Percentiles rank a stretch among this genome's conserved stretches.
Evolutionary conservation across 2,797 vertebrate genomes (phyloP).

Genomic region (Dallia pectoralis): DNA sequence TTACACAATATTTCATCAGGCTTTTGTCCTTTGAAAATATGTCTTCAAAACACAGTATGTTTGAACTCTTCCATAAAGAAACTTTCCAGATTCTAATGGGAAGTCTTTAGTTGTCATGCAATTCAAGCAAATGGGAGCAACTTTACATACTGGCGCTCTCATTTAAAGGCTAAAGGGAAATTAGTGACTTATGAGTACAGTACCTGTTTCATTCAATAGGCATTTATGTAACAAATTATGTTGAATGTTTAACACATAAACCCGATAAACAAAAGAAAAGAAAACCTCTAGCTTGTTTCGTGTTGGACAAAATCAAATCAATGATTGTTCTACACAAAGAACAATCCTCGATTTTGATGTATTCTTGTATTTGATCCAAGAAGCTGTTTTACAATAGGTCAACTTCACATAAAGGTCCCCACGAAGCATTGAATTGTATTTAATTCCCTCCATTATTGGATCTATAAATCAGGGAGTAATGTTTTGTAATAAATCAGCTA

Average conservation of each 20-base stretch:
- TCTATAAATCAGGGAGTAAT: conserved; percentile 1
- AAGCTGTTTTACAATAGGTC: not conserved
- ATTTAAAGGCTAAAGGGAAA: not conserved
- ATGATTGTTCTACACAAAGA: not conserved
- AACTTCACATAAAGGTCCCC: not conserved
- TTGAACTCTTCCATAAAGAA: not conserved
- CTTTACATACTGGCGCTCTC: not conserved
- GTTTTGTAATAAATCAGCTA: not conserved
- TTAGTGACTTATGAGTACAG: not conserved
- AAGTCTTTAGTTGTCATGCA: no score
- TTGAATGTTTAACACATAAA: not conserved
- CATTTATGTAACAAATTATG: not conserved
- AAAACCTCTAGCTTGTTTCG: not conserved
- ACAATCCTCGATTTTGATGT: not conserved
- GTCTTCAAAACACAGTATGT: conserved; percentile 21
- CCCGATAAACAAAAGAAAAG: not conserved
- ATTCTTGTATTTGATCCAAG: not conserved
- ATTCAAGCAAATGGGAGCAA: not conserved
- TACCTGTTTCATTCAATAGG: not conserved
- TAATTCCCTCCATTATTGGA: not conserved
- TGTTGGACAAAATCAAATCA: not conserved
- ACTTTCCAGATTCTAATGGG: not conserved
- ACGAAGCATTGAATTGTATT: not conserved
- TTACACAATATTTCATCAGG: not conserved
- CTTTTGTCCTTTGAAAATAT: not conserved